Base-by-base conservation (phyloP, 2,797 vertebrate species). In the Toxotes lorentzi region DNA sequence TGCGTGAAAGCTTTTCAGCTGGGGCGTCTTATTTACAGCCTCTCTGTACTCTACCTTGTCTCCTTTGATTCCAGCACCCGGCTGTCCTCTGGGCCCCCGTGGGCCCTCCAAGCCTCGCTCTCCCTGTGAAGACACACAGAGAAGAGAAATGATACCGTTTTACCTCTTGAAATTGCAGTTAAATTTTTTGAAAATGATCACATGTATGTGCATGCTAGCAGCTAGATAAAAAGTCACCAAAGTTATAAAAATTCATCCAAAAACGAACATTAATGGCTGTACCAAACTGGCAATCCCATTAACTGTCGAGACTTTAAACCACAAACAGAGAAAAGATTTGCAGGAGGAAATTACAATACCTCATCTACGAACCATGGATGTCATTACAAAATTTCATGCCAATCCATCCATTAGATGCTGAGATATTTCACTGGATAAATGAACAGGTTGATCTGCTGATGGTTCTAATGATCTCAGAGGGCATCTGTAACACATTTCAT, bases 71-170 rank as follows among this genome's bases (percentile, higher is more conserved):
- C 95, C 94, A 58, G 86, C 81, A 47, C 97, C 97, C 56, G 81
- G 86, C 85, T 92, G 93, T 83, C 97, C 96, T 91, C 93, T 92
- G 84, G 93, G 85, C 73, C 97, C 97, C 91, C 96, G 96, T 14
- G 93, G 94, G 51, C 95, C 97, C 60, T 97, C 97, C 91, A 96
- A 94, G 68, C 97, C 96, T 86, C 96, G 95, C 11, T 97, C 96
- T 66, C 95, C 96, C 96, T 97, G 86, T 45, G 81, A 79, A 85
- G 17, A 87, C 16, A 89, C 71, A 93, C 56, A 84, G 32, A 82
- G 27, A 81, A 84, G 32, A 82, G 27, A 81, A 73, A 43, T 66
- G 73, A 69, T 50, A 73, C 57, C 59, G 38, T 71, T 79, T 78
- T 73, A 38, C 50, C 27, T 70, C 47, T 54, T 66, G 64, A 75